These are phyloP conservation scores for Drosophila merina DNA, from an alignment of 2,888 invertebrate genomes.

Conservation along the genomic window DNA sequence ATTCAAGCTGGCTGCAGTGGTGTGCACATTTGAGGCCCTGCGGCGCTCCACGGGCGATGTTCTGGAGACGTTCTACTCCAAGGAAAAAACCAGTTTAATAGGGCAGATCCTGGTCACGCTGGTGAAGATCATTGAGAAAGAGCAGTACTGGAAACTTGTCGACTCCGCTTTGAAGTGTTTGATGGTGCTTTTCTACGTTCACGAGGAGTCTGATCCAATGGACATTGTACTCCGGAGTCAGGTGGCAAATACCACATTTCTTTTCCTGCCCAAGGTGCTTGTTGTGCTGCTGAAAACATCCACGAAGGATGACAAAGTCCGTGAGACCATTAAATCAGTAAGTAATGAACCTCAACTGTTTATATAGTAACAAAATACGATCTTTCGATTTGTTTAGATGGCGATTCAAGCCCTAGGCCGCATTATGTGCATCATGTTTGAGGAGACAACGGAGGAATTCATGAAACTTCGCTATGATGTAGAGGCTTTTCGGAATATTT, in stretches of 20 bases:
- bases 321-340: slow-evolving; percentile 86
- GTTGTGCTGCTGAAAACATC: slow-evolving; percentile 85
- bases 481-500: slow-evolving; percentile 61
- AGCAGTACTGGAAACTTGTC: slow-evolving; percentile 88
- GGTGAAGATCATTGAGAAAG: slow-evolving; percentile 87
- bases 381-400: slow-evolving; percentile 36
- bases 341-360: slow-evolving; percentile 37
- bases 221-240: slow-evolving; percentile 85
- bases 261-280: slow-evolving; percentile 87
- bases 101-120: slow-evolving; percentile 88
- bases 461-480: slow-evolving; percentile 61
- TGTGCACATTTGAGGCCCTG: slow-evolving; percentile 75
- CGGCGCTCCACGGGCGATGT: slow-evolving; percentile 83
- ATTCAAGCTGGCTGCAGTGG: slow-evolving; percentile 80
- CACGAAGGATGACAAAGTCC: slow-evolving; percentile 85
- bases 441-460: slow-evolving; percentile 78
- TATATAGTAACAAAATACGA: too few relatives aligned
- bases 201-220: slow-evolving; percentile 85
- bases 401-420: slow-evolving; percentile 79
- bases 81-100: slow-evolving; percentile 85
- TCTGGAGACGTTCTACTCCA: slow-evolving; percentile 85
- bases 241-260: slow-evolving; percentile 86
- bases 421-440: slow-evolving; percentile 80
- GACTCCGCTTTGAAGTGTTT: slow-evolving; percentile 86
- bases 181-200: slow-evolving; percentile 87